Percentiles rank a stretch among this genome's conserved stretches.
Conservation (phyloP, 2,888 invertebrate species). For the Willowsia nigromaculata region DNA sequence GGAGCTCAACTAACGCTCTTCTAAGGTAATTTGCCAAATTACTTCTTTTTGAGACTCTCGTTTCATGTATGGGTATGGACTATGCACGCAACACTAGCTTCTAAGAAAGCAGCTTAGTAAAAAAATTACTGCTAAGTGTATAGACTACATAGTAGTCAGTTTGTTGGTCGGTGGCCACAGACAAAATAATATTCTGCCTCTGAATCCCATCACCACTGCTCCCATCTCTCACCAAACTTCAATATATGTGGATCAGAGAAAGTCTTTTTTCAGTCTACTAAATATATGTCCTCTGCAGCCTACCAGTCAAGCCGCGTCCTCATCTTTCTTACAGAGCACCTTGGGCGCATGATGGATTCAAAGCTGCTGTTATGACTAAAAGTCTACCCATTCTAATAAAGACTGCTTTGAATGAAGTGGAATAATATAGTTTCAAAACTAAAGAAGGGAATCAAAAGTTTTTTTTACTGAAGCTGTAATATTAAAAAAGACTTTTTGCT, state of each 20-base stretch:
- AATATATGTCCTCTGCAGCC: background rate
- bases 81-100: too few relatives aligned
- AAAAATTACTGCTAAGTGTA: background rate
- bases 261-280: background rate
- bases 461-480: background rate
- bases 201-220: background rate
- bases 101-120: background rate
- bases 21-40: conserved; percentile 53
- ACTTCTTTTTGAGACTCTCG: conserved; percentile 14
- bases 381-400: background rate
- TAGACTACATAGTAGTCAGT: background rate
- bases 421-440: background rate
- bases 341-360: background rate
- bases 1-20: conserved; percentile 41
- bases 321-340: background rate
- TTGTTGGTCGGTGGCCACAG: background rate
- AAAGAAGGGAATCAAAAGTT: conserved; percentile 5
- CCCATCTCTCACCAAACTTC: background rate
- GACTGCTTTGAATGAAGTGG: background rate
- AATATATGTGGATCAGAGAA: background rate
- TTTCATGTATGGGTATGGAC: too few relatives aligned
- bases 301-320: background rate
- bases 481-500: conserved; percentile 20
- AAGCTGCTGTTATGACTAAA: background rate
- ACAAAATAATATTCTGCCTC: background rate